phyloP scores from a whole-genome alignment of 2,888 invertebrate genomes.

The Eristalis arbustorum region DNA sequence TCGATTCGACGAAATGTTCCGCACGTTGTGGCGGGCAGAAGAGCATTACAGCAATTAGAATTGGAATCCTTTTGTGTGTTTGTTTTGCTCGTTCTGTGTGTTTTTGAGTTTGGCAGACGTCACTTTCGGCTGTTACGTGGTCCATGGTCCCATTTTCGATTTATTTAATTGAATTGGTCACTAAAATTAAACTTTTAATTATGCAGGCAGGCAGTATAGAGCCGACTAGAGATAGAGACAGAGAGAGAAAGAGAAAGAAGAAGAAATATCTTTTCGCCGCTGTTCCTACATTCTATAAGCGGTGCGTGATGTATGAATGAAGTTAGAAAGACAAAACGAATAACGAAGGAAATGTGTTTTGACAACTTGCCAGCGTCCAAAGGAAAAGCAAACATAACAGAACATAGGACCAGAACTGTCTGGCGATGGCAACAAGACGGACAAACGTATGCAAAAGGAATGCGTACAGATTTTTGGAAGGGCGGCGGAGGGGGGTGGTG shows the following conservation, averaged over 20 bases:
- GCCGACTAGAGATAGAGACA: too few species aligned
- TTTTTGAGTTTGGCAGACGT: conserved; percentile 39
- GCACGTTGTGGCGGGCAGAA: background rate
- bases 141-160: conserved; percentile 57
- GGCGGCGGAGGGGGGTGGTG: background rate
- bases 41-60: conserved; percentile 49
- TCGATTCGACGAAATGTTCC: conserved; percentile 41
- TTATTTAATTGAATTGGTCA: conserved; percentile 65
- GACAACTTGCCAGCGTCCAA: conserved; percentile 57
- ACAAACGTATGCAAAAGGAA: background rate
- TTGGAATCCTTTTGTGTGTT: conserved; percentile 47
- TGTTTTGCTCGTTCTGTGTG: conserved; percentile 4
- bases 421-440: background rate
- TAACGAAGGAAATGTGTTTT: conserved; percentile 15
- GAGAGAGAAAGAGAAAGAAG: conserved; percentile 24
- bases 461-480: background rate
- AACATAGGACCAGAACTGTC: background rate
- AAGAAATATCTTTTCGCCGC: conserved; percentile 21
- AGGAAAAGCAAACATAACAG: conserved; percentile 20
- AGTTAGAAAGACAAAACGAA: conserved; percentile 30
- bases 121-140: conserved; percentile 51
- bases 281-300: conserved; percentile 25
- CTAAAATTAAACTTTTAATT: conserved; percentile 64
- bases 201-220: conserved; percentile 3
- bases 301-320: conserved; percentile 62